Percentiles rank a stretch among this genome's conserved stretches.
Conservation (phyloP, 2,797 vertebrate species). For the Malurus leucopterus region DNA sequence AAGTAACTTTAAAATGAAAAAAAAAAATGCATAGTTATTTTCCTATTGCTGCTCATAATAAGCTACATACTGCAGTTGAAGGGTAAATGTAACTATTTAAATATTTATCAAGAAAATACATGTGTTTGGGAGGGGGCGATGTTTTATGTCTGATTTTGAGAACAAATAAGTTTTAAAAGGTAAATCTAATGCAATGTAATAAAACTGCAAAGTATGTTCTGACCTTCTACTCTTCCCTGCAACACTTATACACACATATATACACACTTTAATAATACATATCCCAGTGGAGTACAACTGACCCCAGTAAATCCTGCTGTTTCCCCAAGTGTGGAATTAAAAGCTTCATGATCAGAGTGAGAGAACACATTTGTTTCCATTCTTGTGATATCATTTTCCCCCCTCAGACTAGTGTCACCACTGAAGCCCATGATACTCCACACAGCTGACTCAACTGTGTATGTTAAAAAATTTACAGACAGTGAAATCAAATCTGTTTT, state of each 20-base stretch:
- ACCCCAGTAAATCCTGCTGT: conserved; percentile 56
- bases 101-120: conserved; percentile 54
- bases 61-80: neutral
- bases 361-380: conserved; percentile 55
- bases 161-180: conserved; percentile 58
- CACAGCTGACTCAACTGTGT: neutral
- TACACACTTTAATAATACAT: conserved; percentile 62
- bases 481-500: neutral
- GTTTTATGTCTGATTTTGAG: conserved; percentile 54
- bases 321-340: conserved; percentile 64
- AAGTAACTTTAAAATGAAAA: neutral
- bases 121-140: neutral
- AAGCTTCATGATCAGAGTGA: conserved; percentile 42
- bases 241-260: conserved; percentile 11
- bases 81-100: conserved; percentile 42
- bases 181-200: conserved; percentile 54
- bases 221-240: conserved; percentile 37
- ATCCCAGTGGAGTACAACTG: conserved; percentile 49
- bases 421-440: neutral
- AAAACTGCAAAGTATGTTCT: conserved; percentile 52
- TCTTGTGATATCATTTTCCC: conserved; percentile 46
- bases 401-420: conserved; percentile 12
- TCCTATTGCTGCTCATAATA: neutral
- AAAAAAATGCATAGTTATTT: neutral
- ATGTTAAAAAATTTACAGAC: neutral